Evolutionary conservation across 2,888 invertebrate species (phyloP).

Genomic region (Balanococcus diminutus): DNA sequence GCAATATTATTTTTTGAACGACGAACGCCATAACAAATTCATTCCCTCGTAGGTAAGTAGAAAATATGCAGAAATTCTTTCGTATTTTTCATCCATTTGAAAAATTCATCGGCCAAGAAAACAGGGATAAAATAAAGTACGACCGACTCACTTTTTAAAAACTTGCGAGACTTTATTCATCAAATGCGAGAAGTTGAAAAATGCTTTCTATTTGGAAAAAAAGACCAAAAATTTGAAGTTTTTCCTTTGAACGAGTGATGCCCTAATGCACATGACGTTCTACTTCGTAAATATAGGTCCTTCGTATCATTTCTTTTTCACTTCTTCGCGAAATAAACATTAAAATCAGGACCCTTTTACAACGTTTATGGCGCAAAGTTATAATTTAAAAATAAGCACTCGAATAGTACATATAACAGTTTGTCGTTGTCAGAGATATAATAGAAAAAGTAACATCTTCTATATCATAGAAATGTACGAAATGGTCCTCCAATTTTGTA

Average conservation of each 20-base stretch:
- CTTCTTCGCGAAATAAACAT: not conserved
- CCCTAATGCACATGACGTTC: not conserved
- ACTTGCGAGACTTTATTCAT: not conserved
- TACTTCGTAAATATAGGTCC: not conserved
- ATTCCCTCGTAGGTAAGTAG: not conserved
- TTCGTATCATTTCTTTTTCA: not conserved
- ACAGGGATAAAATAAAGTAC: slow-evolving; percentile 18
- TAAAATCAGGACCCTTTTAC: slow-evolving; percentile 21
- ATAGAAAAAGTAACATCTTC: not conserved
- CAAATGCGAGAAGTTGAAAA: slow-evolving; percentile 16
- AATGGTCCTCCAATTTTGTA: slow-evolving; percentile 30
- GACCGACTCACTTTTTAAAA: not conserved
- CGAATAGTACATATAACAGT: not conserved
- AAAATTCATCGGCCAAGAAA: slow-evolving; percentile 11
- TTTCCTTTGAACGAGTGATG: not conserved
- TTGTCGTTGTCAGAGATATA: slow-evolving; percentile 31
- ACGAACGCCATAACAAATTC: not conserved
- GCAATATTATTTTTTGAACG: slow-evolving; percentile 1
- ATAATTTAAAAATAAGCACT: slow-evolving; percentile 38
- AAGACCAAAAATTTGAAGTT: not conserved
- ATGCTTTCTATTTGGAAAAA: not conserved
- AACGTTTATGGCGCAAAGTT: not conserved
- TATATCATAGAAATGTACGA: not conserved
- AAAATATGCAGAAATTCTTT: not conserved
- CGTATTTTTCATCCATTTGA: slow-evolving; percentile 13